phyloP scores from a whole-genome alignment of 2,888 invertebrate species.

The Axea sp. region DNA sequence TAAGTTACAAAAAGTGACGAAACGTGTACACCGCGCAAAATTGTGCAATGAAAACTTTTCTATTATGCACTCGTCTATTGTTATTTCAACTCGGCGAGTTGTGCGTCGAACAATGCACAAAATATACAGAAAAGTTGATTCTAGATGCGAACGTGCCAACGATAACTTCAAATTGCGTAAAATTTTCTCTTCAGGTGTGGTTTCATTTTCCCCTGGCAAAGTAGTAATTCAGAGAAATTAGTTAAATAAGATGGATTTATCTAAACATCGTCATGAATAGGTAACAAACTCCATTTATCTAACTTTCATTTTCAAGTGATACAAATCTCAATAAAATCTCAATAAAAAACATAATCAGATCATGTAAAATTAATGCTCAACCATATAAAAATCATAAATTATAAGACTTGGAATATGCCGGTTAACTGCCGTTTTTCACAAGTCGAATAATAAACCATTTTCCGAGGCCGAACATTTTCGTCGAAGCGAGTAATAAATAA shows the following conservation, averaged over 20 bases:
- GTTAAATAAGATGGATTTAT: conserved; percentile 18
- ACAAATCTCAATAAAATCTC: conserved; percentile 3
- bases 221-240: conserved; percentile 10
- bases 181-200: conserved; percentile 11
- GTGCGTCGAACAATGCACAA: conserved; percentile 32
- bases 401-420: no score
- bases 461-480: no score
- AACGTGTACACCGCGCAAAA: conserved; percentile 18
- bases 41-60: conserved; percentile 42
- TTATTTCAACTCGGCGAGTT: conserved; percentile 26
- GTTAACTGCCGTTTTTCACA: no score
- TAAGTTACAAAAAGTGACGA: conserved; percentile 12
- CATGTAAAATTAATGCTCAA: not conserved
- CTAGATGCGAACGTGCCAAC: conserved; percentile 28
- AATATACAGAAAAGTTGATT: conserved; percentile 34
- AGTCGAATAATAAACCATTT: no score
- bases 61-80: conserved; percentile 31
- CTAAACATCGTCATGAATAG: conserved; percentile 1
- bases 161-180: conserved; percentile 17
- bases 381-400: not conserved
- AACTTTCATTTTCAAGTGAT: conserved; percentile 34
- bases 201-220: conserved; percentile 15
- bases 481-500: conserved; percentile 16
- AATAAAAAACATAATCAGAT: not conserved
- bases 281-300: conserved; percentile 9